Evolutionary conservation across 92 coral and sea anemone genomes (phyloP), one percentile per base, ranked within the genome.

Genomic region (Pocillopora meandrina): DNA sequence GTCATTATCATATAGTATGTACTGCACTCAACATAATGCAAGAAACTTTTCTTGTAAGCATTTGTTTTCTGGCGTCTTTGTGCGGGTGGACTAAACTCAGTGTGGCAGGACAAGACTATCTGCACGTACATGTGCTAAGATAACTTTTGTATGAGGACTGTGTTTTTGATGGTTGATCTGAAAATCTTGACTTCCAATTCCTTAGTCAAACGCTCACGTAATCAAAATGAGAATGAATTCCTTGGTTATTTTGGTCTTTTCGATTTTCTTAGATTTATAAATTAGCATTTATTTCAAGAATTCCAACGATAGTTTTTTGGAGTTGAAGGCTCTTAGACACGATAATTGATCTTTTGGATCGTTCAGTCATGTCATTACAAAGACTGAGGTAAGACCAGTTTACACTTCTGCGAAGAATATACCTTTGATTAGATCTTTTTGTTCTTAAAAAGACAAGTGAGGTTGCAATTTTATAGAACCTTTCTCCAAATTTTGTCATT

Each of bases 1-100:
- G 86, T 83, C 86, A 83, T 83, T 74, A 70, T 42, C 63, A 61
- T 62, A 74, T 65, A 83, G 80, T 74, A 36, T 73, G 79, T 65
- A 74, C 79, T 73, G 86, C 80, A 83, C 80, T 83, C 86, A 83
- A 83, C 86, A 83, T 83, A 83, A 73, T 83, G 86, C 73, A 49
- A 62, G 86, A 70, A 80, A 65, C 65, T 33, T 69, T 65, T 56
- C 69, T 72, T 62, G n/a, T 74, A 63, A 10, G 76, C 80, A 71
- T 64, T 75, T 62, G 80, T 74, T 64, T 42, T 74, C 31, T 74
- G 86, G 79, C 59, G 74, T 73, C 62, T 74, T 62, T 83, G 80
- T 74, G 86, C 62, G 73, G 64, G 86, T 83, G 71, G 80, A 83
- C 62, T 79, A 72, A 16, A 72, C 73, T 79, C 31, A 26, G 1